phyloP scores from a whole-genome alignment of 2,888 invertebrate species.

The Diplolepis rosae region DNA sequence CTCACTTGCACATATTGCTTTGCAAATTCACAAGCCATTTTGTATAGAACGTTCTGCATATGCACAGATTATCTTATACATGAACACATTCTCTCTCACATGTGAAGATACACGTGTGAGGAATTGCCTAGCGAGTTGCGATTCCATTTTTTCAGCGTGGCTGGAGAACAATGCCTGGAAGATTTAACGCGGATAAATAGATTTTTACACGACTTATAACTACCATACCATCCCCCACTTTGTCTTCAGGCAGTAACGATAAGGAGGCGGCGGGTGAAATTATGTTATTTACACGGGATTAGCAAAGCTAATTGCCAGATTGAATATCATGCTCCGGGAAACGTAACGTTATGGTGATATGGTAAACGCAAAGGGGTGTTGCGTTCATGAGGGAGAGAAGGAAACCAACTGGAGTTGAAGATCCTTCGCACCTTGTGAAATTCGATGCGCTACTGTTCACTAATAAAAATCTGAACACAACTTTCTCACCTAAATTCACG shows the following conservation, averaged over 20 bases:
- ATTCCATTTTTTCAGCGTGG: slow-evolving; percentile 32
- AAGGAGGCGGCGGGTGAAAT: slow-evolving; percentile 47
- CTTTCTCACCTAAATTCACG: background rate
- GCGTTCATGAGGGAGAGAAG: background rate
- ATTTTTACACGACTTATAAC: slow-evolving; percentile 68
- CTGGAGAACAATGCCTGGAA: slow-evolving; percentile 68
- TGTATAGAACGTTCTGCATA: background rate
- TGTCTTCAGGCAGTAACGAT: slow-evolving; percentile 31
- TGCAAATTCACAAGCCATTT: slow-evolving; percentile 15
- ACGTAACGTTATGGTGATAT: slow-evolving; percentile 50
- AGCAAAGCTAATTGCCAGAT: slow-evolving; percentile 52
- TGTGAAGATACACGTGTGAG: background rate
- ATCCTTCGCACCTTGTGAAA: slow-evolving; percentile 39
- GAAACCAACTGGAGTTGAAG: background rate
- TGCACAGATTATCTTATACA: background rate
- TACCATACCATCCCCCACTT: slow-evolving; percentile 50
- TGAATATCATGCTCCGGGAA: slow-evolving; percentile 49
- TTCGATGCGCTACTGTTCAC: slow-evolving; percentile 34
- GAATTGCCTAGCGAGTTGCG: slow-evolving; percentile 31
- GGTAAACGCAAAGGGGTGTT: background rate
- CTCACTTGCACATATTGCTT: slow-evolving; percentile 16
- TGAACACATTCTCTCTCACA: background rate
- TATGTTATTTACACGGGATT: slow-evolving; percentile 53
- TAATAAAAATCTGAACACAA: background rate
- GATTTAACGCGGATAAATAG: slow-evolving; percentile 71